phyloP scores from a whole-genome alignment of 2,888 invertebrate species.

The Tortricodes alternella region DNA sequence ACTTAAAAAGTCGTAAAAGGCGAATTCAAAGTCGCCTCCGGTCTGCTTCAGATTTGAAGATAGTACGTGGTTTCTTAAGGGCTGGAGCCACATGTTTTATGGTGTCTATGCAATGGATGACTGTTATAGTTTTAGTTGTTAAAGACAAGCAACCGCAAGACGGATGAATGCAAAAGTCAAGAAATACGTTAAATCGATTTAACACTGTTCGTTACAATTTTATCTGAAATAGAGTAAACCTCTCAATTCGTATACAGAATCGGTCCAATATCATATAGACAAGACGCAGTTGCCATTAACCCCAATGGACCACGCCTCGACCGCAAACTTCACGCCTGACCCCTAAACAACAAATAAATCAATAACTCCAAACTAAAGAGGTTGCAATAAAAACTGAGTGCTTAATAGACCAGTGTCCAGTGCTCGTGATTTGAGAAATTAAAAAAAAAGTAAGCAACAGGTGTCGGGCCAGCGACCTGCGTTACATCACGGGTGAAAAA shows the following conservation, averaged over 20 bases:
- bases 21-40: conserved; percentile 55
- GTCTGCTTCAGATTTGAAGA: conserved; percentile 49
- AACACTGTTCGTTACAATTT: no score
- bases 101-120: background rate
- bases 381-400: conserved; percentile 59
- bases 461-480: conserved; percentile 55
- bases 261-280: background rate
- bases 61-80: conserved; percentile 26
- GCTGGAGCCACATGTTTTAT: conserved; percentile 9
- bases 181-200: no score
- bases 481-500: conserved; percentile 69
- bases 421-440: conserved; percentile 29
- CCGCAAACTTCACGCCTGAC: conserved; percentile 19
- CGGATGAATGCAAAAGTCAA: no score
- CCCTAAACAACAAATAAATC: conserved; percentile 54
- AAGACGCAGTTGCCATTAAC: conserved; percentile 9
- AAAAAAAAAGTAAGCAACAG: conserved; percentile 58
- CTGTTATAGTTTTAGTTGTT: background rate
- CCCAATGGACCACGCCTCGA: conserved; percentile 13
- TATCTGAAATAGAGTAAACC: no score
- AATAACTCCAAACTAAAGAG: conserved; percentile 58
- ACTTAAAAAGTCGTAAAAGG: conserved; percentile 77
- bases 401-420: conserved; percentile 64
- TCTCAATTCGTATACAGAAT: no score
- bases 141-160: no score